Percentiles rank a stretch among this genome's conserved stretches.
phyloP scores from a whole-genome alignment of 1,140 invertebrate genomes.

The Acromyrmex heyeri region DNA sequence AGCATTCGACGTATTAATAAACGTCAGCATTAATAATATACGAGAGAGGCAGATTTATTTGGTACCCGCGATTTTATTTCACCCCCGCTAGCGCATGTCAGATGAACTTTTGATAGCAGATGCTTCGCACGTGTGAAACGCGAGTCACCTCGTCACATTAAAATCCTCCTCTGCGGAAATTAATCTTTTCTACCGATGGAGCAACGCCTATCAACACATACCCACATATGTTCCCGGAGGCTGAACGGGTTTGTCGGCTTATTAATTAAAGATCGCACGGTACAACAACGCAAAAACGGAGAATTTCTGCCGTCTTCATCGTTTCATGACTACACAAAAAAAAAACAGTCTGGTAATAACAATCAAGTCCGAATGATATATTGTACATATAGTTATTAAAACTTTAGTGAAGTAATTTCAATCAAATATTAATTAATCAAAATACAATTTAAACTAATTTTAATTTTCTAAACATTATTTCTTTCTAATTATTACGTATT shows the following conservation, averaged over 20 bases:
- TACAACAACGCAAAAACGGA: conserved; percentile 50
- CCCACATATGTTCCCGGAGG: conserved; percentile 63
- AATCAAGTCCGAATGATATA: too few species aligned
- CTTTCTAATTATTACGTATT: too few species aligned
- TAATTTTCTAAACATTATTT: too few species aligned
- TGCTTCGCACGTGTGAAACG: conserved; percentile 3
- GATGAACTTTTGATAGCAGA: neutral
- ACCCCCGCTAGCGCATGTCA: neutral
- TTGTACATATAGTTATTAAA: too few species aligned
- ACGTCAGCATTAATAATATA: conserved; percentile 49
- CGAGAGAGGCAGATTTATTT: conserved; percentile 35
- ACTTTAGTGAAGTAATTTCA: too few species aligned
- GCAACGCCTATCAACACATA: conserved; percentile 69
- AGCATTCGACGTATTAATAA: conserved; percentile 50
- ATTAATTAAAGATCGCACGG: conserved; percentile 82
- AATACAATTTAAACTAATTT: too few species aligned
- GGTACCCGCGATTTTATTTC: neutral
- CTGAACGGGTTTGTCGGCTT: conserved; percentile 75
- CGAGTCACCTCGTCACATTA: conserved; percentile 33
- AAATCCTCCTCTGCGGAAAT: conserved; percentile 61
- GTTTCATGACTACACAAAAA: neutral
- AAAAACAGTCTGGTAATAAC: too few species aligned
- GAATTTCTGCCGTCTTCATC: conserved; percentile 41
- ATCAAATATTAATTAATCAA: too few species aligned
- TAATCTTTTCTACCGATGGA: conserved; percentile 52